Evolutionary conservation across 2,113 vertebrate genomes (phyloP).

Genomic region (Podiceps cristatus): DNA sequence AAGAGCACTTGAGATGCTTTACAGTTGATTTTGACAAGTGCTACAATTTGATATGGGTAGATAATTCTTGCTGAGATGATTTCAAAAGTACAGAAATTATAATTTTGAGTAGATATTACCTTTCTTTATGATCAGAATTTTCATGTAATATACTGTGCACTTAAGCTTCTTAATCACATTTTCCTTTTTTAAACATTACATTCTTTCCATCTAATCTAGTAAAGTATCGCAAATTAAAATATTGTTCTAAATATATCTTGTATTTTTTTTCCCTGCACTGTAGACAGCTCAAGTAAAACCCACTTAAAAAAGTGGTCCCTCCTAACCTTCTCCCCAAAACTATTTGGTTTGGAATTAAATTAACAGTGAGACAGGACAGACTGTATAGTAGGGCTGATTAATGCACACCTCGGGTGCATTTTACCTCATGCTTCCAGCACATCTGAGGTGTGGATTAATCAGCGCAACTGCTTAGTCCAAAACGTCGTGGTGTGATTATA

Average conservation of each 20-base stretch:
- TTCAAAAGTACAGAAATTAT: conserved; percentile 98
- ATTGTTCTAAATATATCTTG: conserved; percentile 77
- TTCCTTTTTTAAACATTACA: conserved; percentile 71
- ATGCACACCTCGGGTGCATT: conserved; percentile 68
- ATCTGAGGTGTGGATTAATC: conserved; percentile 74
- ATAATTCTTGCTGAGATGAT: conserved; percentile 98
- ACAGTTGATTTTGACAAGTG: conserved; percentile 92
- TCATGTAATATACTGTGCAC: conserved; percentile 83
- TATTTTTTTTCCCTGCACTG: conserved; percentile 53
- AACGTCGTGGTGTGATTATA: conserved; percentile 53
- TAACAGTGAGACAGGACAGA: conserved; percentile 50
- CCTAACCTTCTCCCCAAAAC: conserved; percentile 62
- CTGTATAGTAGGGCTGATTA: conserved; percentile 66
- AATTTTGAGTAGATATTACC: conserved; percentile 92
- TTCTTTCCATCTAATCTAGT: conserved; percentile 77
- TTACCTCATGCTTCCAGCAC: conserved; percentile 55
- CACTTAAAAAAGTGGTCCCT: conserved; percentile 21
- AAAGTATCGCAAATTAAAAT: conserved; percentile 76
- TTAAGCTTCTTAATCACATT: conserved; percentile 83
- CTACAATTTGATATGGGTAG: conserved; percentile 91
- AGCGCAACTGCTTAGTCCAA: conserved; percentile 46
- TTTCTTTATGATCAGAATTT: conserved; percentile 86
- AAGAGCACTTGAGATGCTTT: conserved; percentile 94
- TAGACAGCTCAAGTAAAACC: conserved; percentile 55
- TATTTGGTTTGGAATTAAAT: conserved; percentile 73